These are phyloP conservation scores for Elgaria multicarinata DNA, from an alignment of 2,113 vertebrate genomes.

Conservation along the genomic window DNA sequence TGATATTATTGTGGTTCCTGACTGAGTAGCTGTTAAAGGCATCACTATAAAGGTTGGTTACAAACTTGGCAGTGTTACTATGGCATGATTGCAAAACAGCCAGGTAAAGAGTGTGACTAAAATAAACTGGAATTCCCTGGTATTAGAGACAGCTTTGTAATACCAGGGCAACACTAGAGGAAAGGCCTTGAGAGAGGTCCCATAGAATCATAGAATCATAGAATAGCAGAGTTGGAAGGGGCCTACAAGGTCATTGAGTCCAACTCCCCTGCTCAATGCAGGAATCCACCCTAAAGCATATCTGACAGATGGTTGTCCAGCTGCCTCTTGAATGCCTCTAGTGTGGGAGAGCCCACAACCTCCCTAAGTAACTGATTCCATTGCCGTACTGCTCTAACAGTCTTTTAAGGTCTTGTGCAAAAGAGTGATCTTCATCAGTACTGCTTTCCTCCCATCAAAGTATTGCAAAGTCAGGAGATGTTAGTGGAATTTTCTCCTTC, in stretches of 20 bases:
- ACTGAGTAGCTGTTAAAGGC: neutral
- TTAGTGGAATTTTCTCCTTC: neutral
- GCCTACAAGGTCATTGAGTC: no score
- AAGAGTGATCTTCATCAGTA: neutral
- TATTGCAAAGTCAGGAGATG: neutral
- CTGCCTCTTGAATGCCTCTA: no score
- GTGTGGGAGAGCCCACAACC: no score
- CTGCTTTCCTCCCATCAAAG: neutral
- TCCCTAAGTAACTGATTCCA: no score
- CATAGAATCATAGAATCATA: no score
- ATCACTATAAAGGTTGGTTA: neutral
- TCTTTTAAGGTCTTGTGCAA: neutral
- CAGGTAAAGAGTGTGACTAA: neutral
- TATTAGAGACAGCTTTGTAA: neutral
- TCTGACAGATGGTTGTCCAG: no score
- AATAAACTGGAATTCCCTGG: neutral
- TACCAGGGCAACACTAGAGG: neutral
- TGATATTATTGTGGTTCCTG: neutral
- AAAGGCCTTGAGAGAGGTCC: neutral
- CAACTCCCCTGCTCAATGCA: no score
- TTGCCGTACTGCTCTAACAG: no score
- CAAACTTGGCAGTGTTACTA: neutral
- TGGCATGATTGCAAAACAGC: neutral
- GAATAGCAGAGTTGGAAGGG: no score
- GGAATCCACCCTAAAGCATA: no score